These are phyloP conservation scores for Varanus komodoensis DNA, from an alignment of 2,113 vertebrate genomes.

Conservation along the genomic window DNA sequence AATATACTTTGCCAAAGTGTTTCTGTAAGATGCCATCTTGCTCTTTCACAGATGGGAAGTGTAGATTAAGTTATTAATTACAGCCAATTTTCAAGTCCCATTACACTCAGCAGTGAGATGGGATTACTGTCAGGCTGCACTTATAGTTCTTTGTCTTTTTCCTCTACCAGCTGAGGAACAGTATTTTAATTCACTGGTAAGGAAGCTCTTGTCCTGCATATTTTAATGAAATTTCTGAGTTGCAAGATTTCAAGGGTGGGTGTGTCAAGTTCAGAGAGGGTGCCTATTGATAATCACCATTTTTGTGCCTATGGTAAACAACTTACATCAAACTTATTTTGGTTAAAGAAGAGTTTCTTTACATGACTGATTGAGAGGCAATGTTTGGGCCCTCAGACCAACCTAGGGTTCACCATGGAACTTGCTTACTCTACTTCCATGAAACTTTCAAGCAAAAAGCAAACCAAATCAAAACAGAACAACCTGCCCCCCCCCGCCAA, in stretches of 20 bases:
- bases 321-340: background rate
- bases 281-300: background rate
- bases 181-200: constrained; percentile 30
- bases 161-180: background rate
- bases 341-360: no score
- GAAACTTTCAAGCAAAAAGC: background rate
- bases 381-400: background rate
- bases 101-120: constrained; percentile 12
- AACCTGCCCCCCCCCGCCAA: no score
- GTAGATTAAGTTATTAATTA: constrained; percentile 36
- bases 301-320: background rate
- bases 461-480: no score
- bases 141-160: constrained; percentile 8
- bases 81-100: constrained; percentile 26
- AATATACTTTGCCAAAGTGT: background rate
- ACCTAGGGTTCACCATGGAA: background rate
- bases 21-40: constrained; percentile 5
- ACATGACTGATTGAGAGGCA: background rate
- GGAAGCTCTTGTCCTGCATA: constrained; percentile 50
- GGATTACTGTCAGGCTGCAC: constrained; percentile 21
- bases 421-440: background rate
- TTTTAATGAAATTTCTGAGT: background rate
- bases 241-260: background rate
- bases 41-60: constrained; percentile 18
- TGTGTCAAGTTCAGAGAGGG: background rate